Evolutionary conservation across 2,797 vertebrate genomes (phyloP).

Genomic region (Kryptolebias ocellatus): DNA sequence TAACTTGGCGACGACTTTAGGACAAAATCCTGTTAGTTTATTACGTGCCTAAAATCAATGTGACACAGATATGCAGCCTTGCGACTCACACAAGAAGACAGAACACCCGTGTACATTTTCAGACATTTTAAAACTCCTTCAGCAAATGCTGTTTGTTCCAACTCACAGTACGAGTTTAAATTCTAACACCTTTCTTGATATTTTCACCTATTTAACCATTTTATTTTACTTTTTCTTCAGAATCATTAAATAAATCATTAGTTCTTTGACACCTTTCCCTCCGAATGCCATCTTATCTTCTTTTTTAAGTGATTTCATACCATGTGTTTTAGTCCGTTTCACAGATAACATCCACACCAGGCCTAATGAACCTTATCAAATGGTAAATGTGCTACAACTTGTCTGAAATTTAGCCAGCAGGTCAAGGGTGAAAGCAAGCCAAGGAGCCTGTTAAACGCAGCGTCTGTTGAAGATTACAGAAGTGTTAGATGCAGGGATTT

Average conservation of each 20-base stretch:
- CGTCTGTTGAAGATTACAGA: not conserved
- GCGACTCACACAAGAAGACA: no score
- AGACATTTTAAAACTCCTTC: no score
- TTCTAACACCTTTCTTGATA: not conserved
- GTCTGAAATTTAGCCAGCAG: not conserved
- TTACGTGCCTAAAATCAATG: no score
- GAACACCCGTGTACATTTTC: no score
- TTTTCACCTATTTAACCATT: not conserved
- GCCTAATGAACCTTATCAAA: slow-evolving; percentile 1
- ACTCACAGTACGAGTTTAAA: no score
- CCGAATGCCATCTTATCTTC: not conserved
- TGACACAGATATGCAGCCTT: no score
- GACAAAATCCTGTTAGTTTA: no score
- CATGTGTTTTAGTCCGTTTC: not conserved
- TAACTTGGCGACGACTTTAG: no score
- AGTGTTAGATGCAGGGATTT: not conserved
- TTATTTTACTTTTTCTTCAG: not conserved
- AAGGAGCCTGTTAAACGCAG: not conserved
- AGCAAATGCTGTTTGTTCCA: no score
- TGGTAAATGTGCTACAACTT: not conserved
- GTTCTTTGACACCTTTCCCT: not conserved
- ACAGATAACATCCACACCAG: not conserved
- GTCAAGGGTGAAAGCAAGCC: not conserved
- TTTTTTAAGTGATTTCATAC: not conserved
- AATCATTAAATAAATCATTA: not conserved